These are phyloP conservation scores for Galemys pyrenaicus DNA, from an alignment of 2,113 vertebrate genomes.

Conservation along the genomic window DNA sequence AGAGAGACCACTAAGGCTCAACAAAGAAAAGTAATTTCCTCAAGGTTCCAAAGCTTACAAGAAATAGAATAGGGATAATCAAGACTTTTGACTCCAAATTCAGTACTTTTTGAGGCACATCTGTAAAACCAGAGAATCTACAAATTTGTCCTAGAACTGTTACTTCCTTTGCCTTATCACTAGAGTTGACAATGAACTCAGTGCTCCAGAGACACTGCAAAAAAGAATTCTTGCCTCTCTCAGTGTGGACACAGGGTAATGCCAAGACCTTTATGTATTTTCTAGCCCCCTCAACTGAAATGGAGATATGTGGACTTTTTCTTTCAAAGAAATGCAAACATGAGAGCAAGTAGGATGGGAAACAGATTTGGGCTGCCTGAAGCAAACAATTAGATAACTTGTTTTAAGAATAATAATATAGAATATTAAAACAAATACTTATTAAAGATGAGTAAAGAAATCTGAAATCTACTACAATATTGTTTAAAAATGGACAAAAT, in stretches of 20 bases:
- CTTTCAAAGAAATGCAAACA: neutral
- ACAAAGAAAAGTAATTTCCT: neutral
- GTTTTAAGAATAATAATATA: slow-evolving; percentile 24
- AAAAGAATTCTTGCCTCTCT: neutral
- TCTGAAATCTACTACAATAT: neutral
- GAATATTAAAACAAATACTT: neutral
- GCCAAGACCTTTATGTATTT: neutral
- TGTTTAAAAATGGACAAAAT: neutral
- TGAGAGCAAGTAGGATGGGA: neutral
- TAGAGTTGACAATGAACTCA: neutral
- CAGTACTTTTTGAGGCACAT: neutral
- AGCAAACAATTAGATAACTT: rapidly evolving
- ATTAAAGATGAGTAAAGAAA: neutral
- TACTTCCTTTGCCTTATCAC: neutral
- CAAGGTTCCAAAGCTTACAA: neutral
- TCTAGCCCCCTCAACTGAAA: neutral
- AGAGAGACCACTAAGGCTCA: neutral
- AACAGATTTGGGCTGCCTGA: neutral
- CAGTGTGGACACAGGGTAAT: neutral
- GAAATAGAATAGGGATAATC: neutral
- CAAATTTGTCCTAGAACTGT: neutral
- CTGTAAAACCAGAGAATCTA: neutral
- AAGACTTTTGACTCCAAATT: neutral
- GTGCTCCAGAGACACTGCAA: neutral
- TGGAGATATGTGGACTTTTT: neutral